These are phyloP conservation scores for Pterostichus madidus DNA, from an alignment of 2,888 invertebrate species.

Conservation along the genomic window DNA sequence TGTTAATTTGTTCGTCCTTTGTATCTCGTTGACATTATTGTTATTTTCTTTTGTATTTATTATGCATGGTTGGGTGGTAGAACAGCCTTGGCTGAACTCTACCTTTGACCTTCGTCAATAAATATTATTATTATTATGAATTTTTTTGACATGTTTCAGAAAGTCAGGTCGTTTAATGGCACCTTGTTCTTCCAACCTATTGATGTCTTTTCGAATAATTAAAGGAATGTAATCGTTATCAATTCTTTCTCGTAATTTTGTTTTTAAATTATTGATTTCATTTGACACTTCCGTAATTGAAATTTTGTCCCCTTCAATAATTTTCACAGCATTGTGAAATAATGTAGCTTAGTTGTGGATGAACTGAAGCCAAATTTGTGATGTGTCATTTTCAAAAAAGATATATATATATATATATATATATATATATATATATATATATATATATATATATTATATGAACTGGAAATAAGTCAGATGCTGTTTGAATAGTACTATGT, in stretches of 20 bases:
- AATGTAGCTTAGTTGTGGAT: constrained; percentile 38
- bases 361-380: constrained; percentile 53
- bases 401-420: too few species aligned
- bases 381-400: constrained; percentile 45
- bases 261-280: constrained; percentile 64
- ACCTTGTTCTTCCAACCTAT: too few species aligned
- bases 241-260: constrained; percentile 58
- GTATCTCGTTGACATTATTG: too few species aligned
- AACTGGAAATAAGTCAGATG: not conserved
- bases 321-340: constrained; percentile 50
- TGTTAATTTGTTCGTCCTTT: too few species aligned
- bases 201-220: constrained; percentile 58
- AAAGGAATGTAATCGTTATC: constrained; percentile 60
- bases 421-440: constrained; percentile 2
- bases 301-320: constrained; percentile 51
- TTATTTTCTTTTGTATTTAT: too few species aligned
- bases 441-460: not conserved
- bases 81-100: too few species aligned
- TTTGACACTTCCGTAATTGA: constrained; percentile 42
- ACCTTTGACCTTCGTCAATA: too few species aligned
- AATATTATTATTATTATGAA: too few species aligned
- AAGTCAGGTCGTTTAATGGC: too few species aligned
- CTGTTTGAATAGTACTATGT: too few species aligned
- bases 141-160: too few species aligned
- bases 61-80: too few species aligned